Evolutionary conservation across 2,797 vertebrate species (phyloP).

Genomic region (Rhodeus uyekii): DNA sequence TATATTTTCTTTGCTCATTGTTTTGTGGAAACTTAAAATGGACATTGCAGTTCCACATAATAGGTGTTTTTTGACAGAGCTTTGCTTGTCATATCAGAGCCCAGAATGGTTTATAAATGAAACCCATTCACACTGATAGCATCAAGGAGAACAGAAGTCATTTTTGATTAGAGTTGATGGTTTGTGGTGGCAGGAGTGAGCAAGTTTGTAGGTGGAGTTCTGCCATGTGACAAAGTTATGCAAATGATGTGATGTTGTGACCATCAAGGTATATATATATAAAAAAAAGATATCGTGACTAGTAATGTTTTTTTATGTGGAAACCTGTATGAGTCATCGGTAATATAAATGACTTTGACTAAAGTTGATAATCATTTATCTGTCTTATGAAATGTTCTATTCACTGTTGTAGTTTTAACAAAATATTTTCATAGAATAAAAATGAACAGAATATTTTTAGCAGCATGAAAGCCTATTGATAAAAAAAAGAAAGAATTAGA

Average conservation of each 20-base stretch:
- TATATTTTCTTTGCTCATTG: constrained; percentile 18
- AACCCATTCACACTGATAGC: background rate
- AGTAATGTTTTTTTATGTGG: background rate
- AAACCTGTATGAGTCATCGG: background rate
- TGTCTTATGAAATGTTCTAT: background rate
- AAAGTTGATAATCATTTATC: background rate
- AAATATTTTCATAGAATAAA: background rate
- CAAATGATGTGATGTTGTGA: background rate
- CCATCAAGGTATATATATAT: too few species aligned
- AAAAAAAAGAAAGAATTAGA: background rate
- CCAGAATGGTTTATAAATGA: background rate
- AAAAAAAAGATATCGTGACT: background rate
- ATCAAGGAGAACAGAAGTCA: background rate
- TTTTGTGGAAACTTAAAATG: constrained; percentile 17
- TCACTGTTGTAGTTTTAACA: background rate
- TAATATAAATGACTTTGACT: background rate
- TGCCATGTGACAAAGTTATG: background rate
- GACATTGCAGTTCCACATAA: background rate
- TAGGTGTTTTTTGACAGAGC: constrained; percentile 18
- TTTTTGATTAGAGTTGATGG: background rate
- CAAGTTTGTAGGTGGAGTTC: background rate
- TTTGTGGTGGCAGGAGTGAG: background rate
- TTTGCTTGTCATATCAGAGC: background rate
- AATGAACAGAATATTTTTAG: background rate
- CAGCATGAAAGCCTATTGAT: background rate